A percentile compares a stretch with the other conserved stretches of the same genome.
Conservation (phyloP, 2,797 vertebrate species). For the Clamator glandarius region DNA sequence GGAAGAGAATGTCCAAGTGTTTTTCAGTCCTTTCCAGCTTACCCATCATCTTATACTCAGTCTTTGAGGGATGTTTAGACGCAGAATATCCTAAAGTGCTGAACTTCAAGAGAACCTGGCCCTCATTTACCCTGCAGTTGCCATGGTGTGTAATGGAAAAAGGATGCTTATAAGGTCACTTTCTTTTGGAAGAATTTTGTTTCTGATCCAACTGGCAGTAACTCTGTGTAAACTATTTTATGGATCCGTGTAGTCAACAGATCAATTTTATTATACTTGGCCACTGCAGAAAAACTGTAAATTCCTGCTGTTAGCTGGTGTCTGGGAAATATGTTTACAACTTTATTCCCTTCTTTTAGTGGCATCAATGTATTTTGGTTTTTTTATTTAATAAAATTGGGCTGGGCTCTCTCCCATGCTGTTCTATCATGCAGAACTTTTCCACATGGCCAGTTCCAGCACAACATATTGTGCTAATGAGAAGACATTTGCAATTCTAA, state of each 20-base stretch:
- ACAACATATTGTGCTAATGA: constrained; percentile 13
- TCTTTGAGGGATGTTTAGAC: background rate
- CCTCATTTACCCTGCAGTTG: background rate
- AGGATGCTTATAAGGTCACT: constrained; percentile 12
- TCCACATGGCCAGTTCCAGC: background rate
- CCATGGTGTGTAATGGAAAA: constrained; percentile 35
- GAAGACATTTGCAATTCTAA: constrained; percentile 32
- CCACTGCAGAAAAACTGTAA: constrained; percentile 53
- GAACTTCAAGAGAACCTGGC: background rate
- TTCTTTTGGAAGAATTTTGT: constrained; percentile 36
- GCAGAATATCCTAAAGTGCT: background rate
- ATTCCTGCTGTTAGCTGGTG: constrained; percentile 52
- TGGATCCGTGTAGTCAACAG: constrained; percentile 62
- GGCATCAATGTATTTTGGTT: background rate
- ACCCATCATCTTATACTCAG: background rate
- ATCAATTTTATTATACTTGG: constrained; percentile 68
- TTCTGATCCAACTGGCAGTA: constrained; percentile 57
- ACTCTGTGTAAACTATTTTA: constrained; percentile 54
- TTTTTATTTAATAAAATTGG: constrained; percentile 24
- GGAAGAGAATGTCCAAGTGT: background rate
- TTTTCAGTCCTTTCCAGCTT: background rate
- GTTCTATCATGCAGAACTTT: constrained; percentile 37
- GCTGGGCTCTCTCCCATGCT: background rate
- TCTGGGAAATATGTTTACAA: constrained; percentile 59
- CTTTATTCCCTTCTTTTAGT: constrained; percentile 36